Evolutionary conservation across 2,888 invertebrate species (phyloP), one percentile per base, ranked within the genome.

Genomic region (Catotricha subobsoleta): DNA sequence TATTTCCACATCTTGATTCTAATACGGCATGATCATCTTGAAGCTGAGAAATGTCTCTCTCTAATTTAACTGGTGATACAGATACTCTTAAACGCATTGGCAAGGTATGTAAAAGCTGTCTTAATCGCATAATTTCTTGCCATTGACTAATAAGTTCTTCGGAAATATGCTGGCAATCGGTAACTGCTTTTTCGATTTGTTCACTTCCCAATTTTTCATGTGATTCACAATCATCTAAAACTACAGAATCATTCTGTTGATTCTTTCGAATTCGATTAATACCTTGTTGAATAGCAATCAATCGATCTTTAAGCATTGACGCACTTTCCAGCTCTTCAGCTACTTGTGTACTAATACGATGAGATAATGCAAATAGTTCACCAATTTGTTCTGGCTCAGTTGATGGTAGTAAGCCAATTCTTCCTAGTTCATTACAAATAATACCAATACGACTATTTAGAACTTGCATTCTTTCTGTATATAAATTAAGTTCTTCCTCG

Each of bases 401-500:
- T 0, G 80, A 76, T 2, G 80, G 78, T 5, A 83, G 60, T 30
- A 84, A 63, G 28, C 82, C 83, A 34, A 83, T 60, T 43, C 79
- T 69, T 1, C 82, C 79, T 18, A 86, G 64, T 56, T 86, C 83
- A 52, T 83, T 80, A 52, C 83, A 79, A 47, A 84, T 82, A 38
- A 76, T 69, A 42, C 76, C 76, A n/a, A 82, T 72, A 12, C 83
- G 71, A 3, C 72, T 71, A 28, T 73, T 75, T 59, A 82, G 69
- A 1, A 84, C 78, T 61, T 84, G 82, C 8, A 86, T 63, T 39
- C 83, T 67, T 58, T 87, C 83, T 8, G 84, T 76, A 53, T 86
- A 86, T 6, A 84, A 64, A 49, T 77, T 76, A 1, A 87, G 65
- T 53, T 87, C 86, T 49, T 87, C 86, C 52, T 82, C 83, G 40